A percentile compares a stretch with the other conserved stretches of the same genome.
phyloP scores from a whole-genome alignment of 30 jellyfish, hydroid and myxozoan species.

The Haliclystus octoradiatus region DNA sequence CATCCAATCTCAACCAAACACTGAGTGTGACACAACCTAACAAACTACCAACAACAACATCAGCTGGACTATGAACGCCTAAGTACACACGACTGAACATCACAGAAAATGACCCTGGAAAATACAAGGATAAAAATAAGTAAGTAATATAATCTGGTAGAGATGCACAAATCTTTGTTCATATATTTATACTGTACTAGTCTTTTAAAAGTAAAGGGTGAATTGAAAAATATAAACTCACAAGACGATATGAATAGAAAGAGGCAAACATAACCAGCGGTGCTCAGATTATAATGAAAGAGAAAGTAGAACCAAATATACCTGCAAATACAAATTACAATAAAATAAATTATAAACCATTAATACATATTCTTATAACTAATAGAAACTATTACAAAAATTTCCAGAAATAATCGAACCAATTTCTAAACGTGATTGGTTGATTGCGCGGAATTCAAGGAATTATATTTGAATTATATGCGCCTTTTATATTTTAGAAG shows the following conservation, averaged over 20 bases:
- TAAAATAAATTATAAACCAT: neutral
- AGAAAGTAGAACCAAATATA: constrained; percentile 88
- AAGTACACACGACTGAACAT: constrained; percentile 86
- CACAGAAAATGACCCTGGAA: constrained; percentile 84
- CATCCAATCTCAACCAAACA: constrained; percentile 68
- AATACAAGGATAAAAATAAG: neutral
- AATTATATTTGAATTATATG: no score
- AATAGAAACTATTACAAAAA: no score
- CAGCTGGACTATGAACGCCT: constrained; percentile 98
- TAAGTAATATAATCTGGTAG: neutral
- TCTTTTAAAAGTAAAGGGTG: no score
- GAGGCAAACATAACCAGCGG: constrained; percentile 40
- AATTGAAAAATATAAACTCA: no score
- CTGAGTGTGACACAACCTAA: constrained; percentile 58
- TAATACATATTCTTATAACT: neutral
- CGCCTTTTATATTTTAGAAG: no score
- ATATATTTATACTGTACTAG: no score
- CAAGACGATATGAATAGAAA: constrained; percentile 59
- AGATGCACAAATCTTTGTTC: no score
- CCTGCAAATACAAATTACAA: constrained; percentile 29
- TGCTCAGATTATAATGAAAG: constrained; percentile 61
- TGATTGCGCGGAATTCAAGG: no score
- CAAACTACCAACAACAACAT: constrained; percentile 91
- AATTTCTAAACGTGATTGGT: no score
- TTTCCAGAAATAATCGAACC: no score